phyloP scores from a whole-genome alignment of 2,797 vertebrate genomes.

The Enoplosus armatus region DNA sequence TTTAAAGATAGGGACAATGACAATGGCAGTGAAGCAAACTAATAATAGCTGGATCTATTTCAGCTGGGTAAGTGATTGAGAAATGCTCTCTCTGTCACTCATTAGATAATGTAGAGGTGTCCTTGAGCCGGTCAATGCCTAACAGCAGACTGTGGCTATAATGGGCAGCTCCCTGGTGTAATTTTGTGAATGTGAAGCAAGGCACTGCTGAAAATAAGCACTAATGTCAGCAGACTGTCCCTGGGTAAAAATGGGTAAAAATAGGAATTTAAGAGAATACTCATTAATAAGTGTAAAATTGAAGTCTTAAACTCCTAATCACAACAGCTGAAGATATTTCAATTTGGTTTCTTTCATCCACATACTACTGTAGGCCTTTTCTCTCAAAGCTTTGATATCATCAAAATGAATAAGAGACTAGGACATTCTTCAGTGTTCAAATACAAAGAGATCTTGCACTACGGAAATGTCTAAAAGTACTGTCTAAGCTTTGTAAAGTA shows the following conservation, averaged over 20 bases:
- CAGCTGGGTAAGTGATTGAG: slow-evolving; percentile 45
- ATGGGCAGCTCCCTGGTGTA: slow-evolving; percentile 50
- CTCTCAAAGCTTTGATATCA: neutral
- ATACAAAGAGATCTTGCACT: neutral
- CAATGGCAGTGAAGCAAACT: slow-evolving; percentile 29
- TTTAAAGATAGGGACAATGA: slow-evolving; percentile 23
- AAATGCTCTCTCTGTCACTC: slow-evolving; percentile 47
- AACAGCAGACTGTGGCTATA: slow-evolving; percentile 48
- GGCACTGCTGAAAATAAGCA: slow-evolving; percentile 54
- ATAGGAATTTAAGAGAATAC: neutral
- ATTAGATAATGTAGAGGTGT: slow-evolving; percentile 54
- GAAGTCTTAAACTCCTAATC: neutral
- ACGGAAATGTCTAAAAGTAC: neutral
- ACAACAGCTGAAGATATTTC: neutral
- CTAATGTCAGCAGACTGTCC: slow-evolving; percentile 23
- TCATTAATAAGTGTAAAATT: neutral
- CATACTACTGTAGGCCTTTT: neutral
- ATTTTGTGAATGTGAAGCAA: slow-evolving; percentile 61
- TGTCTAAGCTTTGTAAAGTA: neutral
- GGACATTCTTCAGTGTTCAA: neutral
- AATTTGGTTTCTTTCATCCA: neutral
- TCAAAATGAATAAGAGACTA: neutral
- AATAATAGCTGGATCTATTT: slow-evolving; percentile 38
- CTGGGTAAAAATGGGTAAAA: slow-evolving; percentile 15
- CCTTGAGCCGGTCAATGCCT: slow-evolving; percentile 50